Percentiles rank a stretch among this genome's conserved stretches.
These are phyloP conservation scores for Oasisia sp. DNA, from an alignment of 2,888 invertebrate genomes.

Conservation along the genomic window DNA sequence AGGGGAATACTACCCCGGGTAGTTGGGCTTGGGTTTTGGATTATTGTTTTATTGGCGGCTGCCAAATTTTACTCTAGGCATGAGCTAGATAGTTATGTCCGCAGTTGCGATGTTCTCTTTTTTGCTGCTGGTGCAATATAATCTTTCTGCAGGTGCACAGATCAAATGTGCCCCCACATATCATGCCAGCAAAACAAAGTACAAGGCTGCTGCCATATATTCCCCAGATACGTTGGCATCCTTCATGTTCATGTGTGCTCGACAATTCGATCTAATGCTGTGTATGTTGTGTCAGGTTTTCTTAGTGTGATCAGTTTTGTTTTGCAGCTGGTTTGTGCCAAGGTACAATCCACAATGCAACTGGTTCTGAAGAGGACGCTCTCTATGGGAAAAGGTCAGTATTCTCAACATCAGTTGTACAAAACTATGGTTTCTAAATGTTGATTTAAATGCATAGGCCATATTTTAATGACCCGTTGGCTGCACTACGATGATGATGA, in stretches of 20 bases:
- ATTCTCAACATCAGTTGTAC: neutral
- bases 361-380: conserved; percentile 83
- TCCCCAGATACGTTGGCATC: neutral
- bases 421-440: neutral
- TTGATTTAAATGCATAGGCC: neutral
- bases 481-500: neutral
- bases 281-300: neutral
- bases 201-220: no score
- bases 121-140: no score
- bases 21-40: no score
- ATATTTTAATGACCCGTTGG: neutral
- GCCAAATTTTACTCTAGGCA: no score
- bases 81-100: no score
- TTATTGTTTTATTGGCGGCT: no score
- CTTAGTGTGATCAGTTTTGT: neutral
- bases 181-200: no score
- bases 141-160: no score
- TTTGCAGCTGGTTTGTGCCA: conserved; percentile 75
- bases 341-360: conserved; percentile 84
- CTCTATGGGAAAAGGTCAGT: conserved; percentile 69
- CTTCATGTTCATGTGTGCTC: neutral
- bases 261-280: neutral
- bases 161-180: no score
- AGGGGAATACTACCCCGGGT: no score
- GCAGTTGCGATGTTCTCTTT: no score